Conservation (phyloP, 2,113 vertebrate species). For the Myrmophylax atrothorax region DNA sequence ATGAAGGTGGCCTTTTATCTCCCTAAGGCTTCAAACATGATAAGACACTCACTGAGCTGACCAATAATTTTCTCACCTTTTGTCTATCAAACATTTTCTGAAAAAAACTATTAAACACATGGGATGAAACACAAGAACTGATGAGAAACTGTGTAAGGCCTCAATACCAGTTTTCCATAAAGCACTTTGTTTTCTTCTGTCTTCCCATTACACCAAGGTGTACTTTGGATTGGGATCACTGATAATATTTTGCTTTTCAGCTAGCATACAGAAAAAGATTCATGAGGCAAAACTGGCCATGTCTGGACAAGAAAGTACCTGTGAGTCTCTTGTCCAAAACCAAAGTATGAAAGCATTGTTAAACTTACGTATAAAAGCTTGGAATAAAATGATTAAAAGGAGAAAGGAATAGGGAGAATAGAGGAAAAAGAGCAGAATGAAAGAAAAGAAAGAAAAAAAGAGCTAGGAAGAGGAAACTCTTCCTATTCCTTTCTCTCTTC, state of each 20-base stretch:
- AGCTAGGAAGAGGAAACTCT: neutral
- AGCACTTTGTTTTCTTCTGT: neutral
- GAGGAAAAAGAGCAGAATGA: neutral
- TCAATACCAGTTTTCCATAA: neutral
- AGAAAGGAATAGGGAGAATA: neutral
- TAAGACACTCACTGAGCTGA: neutral
- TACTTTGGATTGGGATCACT: neutral
- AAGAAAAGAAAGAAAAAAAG: neutral
- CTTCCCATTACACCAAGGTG: neutral
- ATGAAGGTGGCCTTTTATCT: neutral
- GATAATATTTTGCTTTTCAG: neutral
- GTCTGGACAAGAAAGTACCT: neutral
- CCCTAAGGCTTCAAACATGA: neutral
- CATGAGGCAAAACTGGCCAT: neutral
- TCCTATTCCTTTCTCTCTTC: neutral
- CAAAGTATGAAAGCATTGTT: neutral
- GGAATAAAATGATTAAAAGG: neutral
- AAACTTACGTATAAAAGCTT: neutral
- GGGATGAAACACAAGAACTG: neutral
- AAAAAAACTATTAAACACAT: neutral
- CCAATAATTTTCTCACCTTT: neutral
- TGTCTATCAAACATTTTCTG: neutral
- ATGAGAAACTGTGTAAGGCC: neutral
- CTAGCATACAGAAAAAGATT: neutral
- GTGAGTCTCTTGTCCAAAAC: neutral